Evolutionary conservation across 2,797 vertebrate species (phyloP).

Genomic region (Acomys russatus): DNA sequence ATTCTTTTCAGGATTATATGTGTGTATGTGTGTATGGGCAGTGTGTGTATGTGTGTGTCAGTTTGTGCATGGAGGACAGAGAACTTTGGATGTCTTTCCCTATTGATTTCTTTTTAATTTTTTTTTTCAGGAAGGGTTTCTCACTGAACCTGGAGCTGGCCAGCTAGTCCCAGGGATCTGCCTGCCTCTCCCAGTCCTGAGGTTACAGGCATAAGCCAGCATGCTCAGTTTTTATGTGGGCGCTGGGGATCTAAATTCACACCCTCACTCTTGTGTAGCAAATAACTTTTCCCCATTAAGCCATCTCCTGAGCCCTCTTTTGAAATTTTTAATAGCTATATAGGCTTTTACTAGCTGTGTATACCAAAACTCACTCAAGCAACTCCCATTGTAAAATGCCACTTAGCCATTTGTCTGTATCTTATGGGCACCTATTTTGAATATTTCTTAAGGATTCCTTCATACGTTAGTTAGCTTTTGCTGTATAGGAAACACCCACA

Average conservation of each 20-base stretch:
- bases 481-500: not conserved
- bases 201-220: not conserved
- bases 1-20: not conserved
- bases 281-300: not conserved
- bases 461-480: constrained; percentile 31
- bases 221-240: not conserved
- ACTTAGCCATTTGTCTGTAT: not conserved
- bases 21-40: not conserved
- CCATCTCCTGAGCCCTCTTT: not conserved
- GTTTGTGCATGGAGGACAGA: not conserved
- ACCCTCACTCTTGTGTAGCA: not conserved
- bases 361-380: not conserved
- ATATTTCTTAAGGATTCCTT: not conserved
- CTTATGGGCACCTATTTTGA: not conserved
- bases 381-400: not conserved
- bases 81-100: not conserved
- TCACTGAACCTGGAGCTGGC: not conserved
- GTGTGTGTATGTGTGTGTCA: not conserved
- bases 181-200: not conserved
- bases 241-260: not conserved
- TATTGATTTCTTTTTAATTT: not conserved
- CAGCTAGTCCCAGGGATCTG: not conserved
- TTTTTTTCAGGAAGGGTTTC: not conserved
- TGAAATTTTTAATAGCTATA: not conserved
- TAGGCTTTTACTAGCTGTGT: not conserved